These are phyloP conservation scores for Petromus typicus DNA, from an alignment of 2,113 vertebrate genomes.

Conservation along the genomic window DNA sequence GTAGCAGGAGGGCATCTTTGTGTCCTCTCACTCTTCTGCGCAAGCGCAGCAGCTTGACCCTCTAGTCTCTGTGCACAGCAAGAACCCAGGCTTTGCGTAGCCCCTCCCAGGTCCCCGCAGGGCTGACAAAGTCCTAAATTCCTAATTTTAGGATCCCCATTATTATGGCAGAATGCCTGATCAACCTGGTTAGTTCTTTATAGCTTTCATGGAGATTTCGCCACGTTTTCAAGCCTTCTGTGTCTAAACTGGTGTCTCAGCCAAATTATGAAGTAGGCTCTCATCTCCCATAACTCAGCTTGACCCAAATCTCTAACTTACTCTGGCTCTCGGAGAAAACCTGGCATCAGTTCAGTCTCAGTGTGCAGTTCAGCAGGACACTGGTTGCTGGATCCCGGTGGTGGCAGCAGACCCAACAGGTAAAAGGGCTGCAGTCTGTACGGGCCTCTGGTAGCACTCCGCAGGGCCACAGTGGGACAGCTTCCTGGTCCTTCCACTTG, in stretches of 20 bases:
- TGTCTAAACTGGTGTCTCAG: background rate
- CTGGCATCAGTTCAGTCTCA: background rate
- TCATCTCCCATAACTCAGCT: background rate
- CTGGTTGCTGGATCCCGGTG: background rate
- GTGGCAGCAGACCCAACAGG: background rate
- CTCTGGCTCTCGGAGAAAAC: background rate
- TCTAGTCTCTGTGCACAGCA: background rate
- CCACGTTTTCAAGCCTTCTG: background rate
- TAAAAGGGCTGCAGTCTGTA: background rate
- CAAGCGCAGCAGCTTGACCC: background rate
- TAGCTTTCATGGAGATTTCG: background rate
- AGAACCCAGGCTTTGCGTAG: background rate
- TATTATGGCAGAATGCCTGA: background rate
- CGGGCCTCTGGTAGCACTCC: background rate
- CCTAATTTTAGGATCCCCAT: background rate
- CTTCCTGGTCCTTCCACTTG: background rate
- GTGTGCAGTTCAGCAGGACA: background rate
- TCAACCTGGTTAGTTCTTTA: too few relatives aligned
- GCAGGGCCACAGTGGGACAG: background rate
- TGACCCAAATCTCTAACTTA: background rate
- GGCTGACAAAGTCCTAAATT: background rate
- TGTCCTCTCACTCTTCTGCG: accelerated
- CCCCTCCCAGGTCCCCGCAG: background rate
- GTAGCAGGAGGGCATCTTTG: background rate
- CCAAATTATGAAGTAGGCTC: background rate